A percentile compares a stretch with the other conserved stretches of the same genome.
These are phyloP conservation scores for Platorchestia sp. DNA, from an alignment of 1,140 invertebrate species.

Conservation along the genomic window DNA sequence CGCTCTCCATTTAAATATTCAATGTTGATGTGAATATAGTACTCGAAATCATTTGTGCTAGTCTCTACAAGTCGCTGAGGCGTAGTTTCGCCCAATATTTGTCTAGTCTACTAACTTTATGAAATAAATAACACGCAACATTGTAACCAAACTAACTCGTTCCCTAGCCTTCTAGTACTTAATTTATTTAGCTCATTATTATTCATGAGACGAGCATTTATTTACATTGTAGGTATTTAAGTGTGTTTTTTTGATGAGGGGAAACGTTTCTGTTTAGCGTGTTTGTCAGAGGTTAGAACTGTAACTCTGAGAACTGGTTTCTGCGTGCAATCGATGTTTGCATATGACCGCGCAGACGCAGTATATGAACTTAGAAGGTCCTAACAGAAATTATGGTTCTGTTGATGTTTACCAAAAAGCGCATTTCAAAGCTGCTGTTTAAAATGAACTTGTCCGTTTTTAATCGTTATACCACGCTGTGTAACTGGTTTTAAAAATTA, in stretches of 20 bases:
- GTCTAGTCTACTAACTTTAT: background rate
- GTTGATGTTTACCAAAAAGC: no score
- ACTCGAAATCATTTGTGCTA: background rate
- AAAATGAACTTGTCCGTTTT: no score
- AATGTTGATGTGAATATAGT: background rate
- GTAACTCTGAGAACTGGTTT: no score
- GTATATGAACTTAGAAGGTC: no score
- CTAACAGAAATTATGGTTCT: no score
- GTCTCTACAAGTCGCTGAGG: background rate
- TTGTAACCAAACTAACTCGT: background rate
- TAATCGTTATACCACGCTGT: no score
- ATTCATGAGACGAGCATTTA: background rate
- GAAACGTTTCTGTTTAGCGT: background rate
- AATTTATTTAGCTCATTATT: background rate
- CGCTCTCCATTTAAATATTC: background rate
- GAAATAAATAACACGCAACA: background rate
- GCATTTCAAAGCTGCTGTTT: no score
- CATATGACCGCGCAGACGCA: no score
- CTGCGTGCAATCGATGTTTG: no score
- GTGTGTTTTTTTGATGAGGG: no score
- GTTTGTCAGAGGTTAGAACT: background rate
- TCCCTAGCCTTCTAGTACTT: background rate
- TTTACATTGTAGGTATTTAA: background rate
- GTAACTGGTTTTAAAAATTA: no score
- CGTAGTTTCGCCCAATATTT: background rate